Percentiles rank a stretch among this genome's conserved stretches.
These are phyloP conservation scores for Sarcophaga carnaria DNA, from an alignment of 2,888 invertebrate species.

Conservation along the genomic window DNA sequence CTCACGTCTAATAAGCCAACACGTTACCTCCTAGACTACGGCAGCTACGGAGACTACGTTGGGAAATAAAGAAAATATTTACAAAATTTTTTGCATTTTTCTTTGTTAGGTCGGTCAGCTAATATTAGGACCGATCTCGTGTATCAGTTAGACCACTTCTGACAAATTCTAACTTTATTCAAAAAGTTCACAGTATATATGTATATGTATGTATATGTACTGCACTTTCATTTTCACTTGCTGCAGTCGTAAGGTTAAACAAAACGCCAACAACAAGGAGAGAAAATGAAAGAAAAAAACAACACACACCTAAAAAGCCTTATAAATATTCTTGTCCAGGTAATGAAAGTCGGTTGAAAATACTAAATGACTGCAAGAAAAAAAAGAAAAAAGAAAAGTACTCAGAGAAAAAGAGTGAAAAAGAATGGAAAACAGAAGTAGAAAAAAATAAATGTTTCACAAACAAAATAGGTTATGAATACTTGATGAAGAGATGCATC, in stretches of 20 bases:
- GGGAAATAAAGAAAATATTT: too few relatives aligned
- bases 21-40: too few relatives aligned
- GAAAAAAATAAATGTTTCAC: constrained; percentile 33
- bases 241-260: constrained; percentile 15
- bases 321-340: constrained; percentile 52
- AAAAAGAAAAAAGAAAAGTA: not conserved
- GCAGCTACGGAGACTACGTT: too few relatives aligned
- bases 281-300: not conserved
- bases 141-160: too few relatives aligned
- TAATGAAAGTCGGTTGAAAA: constrained; percentile 40
- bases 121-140: too few relatives aligned
- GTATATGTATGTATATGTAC: too few relatives aligned
- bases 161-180: too few relatives aligned
- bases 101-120: too few relatives aligned
- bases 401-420: not conserved
- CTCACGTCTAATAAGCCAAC: too few relatives aligned
- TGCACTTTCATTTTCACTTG: constrained; percentile 21
- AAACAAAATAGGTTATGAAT: constrained; percentile 57
- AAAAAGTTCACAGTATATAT: too few relatives aligned
- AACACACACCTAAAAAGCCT: constrained; percentile 18
- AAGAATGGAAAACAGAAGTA: not conserved
- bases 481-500: constrained; percentile 42
- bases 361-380: constrained; percentile 6
- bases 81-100: too few relatives aligned
- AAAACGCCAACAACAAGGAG: not conserved